Conservation (phyloP, 2,797 vertebrate genomes). For the Kryptopterus vitreolus region DNA sequence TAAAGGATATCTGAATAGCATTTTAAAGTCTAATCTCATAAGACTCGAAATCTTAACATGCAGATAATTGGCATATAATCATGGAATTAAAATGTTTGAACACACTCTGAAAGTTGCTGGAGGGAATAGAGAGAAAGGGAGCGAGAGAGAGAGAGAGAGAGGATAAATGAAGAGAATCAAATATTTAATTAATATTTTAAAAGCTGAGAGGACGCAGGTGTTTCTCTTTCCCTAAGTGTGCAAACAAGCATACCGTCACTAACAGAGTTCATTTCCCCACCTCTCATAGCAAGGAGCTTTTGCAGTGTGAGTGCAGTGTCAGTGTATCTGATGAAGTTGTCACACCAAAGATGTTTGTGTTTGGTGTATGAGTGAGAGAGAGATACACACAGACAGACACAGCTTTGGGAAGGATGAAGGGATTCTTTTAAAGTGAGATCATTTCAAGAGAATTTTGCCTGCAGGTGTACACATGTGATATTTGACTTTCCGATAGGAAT, state of each 20-base stretch:
- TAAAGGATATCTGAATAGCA: constrained; percentile 4
- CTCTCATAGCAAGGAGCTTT: constrained; percentile 15
- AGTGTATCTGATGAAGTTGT: constrained; percentile 64
- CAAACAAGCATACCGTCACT: constrained; percentile 24
- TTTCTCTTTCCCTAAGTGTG: constrained; percentile 24
- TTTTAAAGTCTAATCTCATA: not conserved
- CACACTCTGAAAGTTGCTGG: not conserved
- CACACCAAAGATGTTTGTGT: constrained; percentile 52
- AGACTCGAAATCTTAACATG: constrained; percentile 10
- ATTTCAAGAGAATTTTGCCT: constrained; percentile 12
- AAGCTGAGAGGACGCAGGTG: constrained; percentile 32
- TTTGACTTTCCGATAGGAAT: constrained; percentile 11
- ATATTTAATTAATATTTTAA: constrained; percentile 39
- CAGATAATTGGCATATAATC: constrained; percentile 3
- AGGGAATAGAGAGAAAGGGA: not conserved
- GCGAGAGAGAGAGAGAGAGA: too few species aligned
- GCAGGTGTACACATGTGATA: constrained; percentile 8
- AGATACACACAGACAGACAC: not conserved
- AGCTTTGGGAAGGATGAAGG: not conserved
- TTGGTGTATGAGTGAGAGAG: constrained; percentile 1
- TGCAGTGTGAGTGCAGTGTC: constrained; percentile 48
- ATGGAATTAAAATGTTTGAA: constrained; percentile 17
- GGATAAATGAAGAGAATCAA: constrained; percentile 17
- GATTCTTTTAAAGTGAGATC: not conserved
- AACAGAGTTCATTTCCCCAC: constrained; percentile 24